Evolutionary conservation across 2,113 vertebrate genomes (phyloP).

Genomic region (Nanorana parkeri): DNA sequence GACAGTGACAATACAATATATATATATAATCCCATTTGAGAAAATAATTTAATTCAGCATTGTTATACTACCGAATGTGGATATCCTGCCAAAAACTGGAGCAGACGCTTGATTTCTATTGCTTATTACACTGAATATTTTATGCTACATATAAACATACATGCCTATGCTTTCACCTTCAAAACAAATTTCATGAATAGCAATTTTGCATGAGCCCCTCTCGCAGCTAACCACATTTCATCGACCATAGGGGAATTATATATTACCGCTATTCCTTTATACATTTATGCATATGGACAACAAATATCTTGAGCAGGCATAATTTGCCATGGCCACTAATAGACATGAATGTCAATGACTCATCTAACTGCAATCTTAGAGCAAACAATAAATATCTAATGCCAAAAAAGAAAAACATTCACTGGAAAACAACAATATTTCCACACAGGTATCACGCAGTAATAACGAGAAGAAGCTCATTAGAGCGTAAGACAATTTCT

Average conservation of each 20-base stretch:
- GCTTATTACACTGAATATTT: background rate
- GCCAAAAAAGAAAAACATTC: background rate
- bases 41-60: too few relatives aligned
- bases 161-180: background rate
- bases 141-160: background rate
- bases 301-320: background rate
- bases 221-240: background rate
- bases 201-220: background rate
- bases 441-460: background rate
- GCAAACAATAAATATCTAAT: constrained; percentile 9
- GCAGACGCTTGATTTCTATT: too few relatives aligned
- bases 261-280: background rate
- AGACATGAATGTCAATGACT: constrained; percentile 5
- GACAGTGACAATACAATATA: too few relatives aligned
- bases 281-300: constrained; percentile 26
- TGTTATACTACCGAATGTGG: too few relatives aligned
- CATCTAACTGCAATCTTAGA: background rate
- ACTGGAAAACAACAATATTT: background rate
- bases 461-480: background rate
- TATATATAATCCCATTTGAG: background rate
- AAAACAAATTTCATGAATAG: background rate
- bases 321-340: background rate
- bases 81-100: too few relatives aligned
- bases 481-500: background rate
- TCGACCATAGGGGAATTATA: background rate